These are phyloP conservation scores for Thryonomys swinderianus DNA, from an alignment of 2,113 vertebrate species.

Conservation along the genomic window DNA sequence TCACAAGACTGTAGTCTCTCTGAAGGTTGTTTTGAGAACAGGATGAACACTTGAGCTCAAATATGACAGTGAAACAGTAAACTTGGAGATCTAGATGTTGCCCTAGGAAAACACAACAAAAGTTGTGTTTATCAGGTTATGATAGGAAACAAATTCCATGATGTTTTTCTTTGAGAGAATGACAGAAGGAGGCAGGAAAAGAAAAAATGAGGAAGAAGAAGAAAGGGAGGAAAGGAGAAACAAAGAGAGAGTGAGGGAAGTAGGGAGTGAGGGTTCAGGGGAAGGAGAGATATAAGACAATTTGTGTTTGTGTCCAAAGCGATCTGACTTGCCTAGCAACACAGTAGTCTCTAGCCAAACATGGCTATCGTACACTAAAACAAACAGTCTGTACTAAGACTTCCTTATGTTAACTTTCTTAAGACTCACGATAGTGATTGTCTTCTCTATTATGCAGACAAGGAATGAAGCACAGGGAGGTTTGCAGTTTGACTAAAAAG, in stretches of 20 bases:
- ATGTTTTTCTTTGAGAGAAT: background rate
- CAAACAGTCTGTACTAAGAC: background rate
- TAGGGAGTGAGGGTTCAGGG: background rate
- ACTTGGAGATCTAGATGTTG: background rate
- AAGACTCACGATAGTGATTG: background rate
- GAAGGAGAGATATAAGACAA: background rate
- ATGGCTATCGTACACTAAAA: background rate
- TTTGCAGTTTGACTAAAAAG: background rate
- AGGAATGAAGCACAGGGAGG: background rate
- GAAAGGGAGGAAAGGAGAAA: background rate
- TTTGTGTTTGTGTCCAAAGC: background rate
- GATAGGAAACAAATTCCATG: background rate
- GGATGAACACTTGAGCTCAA: background rate
- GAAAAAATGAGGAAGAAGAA: too few species aligned
- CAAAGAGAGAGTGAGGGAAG: too few species aligned
- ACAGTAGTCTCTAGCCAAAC: background rate
- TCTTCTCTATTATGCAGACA: background rate
- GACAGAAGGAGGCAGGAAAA: background rate
- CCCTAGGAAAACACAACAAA: background rate
- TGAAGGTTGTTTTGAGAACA: background rate
- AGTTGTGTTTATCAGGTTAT: background rate
- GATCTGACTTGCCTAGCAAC: background rate
- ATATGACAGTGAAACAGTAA: background rate
- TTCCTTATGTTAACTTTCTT: background rate
- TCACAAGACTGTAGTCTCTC: background rate